Evolutionary conservation across 2,797 vertebrate genomes (phyloP), one percentile per base, ranked within the genome.

Genomic region (Chaetodon trifasciatus): DNA sequence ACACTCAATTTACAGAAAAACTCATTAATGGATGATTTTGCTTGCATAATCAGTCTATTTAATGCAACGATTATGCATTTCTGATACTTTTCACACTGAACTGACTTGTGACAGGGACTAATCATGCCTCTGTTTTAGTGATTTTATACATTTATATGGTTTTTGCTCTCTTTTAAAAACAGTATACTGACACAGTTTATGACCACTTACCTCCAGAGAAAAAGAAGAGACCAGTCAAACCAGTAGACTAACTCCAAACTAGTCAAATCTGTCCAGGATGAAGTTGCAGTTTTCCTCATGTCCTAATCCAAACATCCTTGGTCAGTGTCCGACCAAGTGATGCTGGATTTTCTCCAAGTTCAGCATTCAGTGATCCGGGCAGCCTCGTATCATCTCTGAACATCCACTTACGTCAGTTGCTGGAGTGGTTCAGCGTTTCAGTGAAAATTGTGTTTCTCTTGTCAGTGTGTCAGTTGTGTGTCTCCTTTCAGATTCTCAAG

Each of bases 171-270:
- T 40, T 70, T 78, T n/a, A 0, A 40, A 35, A 35, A 66, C 5
- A 39, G 24, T 17, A 15, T 8, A 50, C 21, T 32, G 37, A 8
- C 6, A 6, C 8, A 9, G 28, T 61, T 47, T 6, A 70, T 50
- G 17, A 62, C 24, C 47, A 74, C 90, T 83, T 85, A 91, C 90
- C 88, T 75, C 28, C 3, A 37, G 23, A 75, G 57, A 46, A 61
- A 58, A 60, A 70, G 3, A 2, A 56, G 28, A 39, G 6, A 73
- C 35, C 10, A 24, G 61, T 63, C 39, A 55, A 63, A 62, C 10
- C 60, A 58, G 46, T 4, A 32, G 53, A 52, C 55, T 6, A 49
- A 75, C 40, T 24, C 6, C 28, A 8, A 21, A 47, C 13, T 47
- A 49, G 21, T 82, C 21, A 79, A 28, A 60, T 56, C 42, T 62